Evolutionary conservation across 2,113 vertebrate genomes (phyloP).

Genomic region (Sporophila hypoxantha): DNA sequence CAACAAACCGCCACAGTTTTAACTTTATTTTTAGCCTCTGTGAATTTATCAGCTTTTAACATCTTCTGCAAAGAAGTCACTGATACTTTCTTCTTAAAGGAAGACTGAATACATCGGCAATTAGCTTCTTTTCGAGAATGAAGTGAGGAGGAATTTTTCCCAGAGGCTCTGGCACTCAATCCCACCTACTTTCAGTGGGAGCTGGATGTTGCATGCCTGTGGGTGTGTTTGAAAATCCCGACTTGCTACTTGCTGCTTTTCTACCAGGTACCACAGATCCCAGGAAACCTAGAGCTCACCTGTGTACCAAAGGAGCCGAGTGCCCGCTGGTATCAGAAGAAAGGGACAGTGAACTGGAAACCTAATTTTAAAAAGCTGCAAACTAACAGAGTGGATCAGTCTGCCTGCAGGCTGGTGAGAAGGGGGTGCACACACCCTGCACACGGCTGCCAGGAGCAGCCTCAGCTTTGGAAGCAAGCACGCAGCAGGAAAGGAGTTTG

Average conservation of each 20-base stretch:
- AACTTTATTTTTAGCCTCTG: background rate
- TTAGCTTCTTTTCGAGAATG: background rate
- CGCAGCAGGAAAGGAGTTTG: background rate
- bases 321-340: background rate
- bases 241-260: background rate
- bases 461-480: background rate
- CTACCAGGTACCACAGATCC: background rate
- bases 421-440: background rate
- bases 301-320: background rate
- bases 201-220: background rate
- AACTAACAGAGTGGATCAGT: background rate
- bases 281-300: background rate
- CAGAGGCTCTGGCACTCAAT: background rate
- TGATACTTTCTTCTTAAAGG: background rate
- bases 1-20: background rate
- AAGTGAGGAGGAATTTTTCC: background rate
- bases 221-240: background rate
- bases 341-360: background rate
- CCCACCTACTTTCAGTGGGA: background rate
- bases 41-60: background rate
- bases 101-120: background rate
- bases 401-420: accelerated
- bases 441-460: background rate
- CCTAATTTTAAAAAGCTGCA: background rate
- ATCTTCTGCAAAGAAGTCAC: background rate